Percentiles rank a stretch among this genome's conserved stretches.
Evolutionary conservation across 2,888 invertebrate species (phyloP).

Genomic region (Leptopilina drosophilae): DNA sequence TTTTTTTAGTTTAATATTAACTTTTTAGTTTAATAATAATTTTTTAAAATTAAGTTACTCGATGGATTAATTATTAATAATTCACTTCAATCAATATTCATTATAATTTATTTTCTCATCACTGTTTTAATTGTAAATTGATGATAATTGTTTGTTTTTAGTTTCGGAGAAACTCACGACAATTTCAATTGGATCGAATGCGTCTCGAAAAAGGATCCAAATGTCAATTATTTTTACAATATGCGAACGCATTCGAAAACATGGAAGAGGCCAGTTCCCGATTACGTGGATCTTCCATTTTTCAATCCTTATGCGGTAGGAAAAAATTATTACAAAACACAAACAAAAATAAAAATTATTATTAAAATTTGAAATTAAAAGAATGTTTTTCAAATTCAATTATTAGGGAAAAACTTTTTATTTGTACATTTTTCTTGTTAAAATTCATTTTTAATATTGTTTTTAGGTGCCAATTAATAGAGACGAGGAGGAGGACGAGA

Average conservation of each 20-base stretch:
- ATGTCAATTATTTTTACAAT: slow-evolving; percentile 27
- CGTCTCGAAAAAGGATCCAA: not conserved
- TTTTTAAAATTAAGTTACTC: no score
- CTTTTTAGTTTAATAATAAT: no score
- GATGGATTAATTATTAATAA: no score
- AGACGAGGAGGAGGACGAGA: not conserved
- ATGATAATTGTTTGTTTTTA: not conserved
- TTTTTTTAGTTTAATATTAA: no score
- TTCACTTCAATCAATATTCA: no score
- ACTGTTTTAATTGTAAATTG: no score
- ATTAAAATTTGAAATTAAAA: no score
- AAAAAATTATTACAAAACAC: not conserved
- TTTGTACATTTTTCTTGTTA: no score
- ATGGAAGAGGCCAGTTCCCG: slow-evolving; percentile 35
- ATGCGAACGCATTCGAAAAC: slow-evolving; percentile 10
- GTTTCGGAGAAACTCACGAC: slow-evolving; percentile 30
- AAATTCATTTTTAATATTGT: no score
- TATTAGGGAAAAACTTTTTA: not conserved
- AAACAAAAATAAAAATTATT: not conserved
- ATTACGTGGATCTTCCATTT: slow-evolving; percentile 7
- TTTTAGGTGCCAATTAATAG: not conserved
- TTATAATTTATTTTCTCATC: no score
- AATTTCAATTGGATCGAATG: slow-evolving; percentile 37
- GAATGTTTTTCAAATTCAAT: no score
- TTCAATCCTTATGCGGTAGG: slow-evolving; percentile 25